A percentile compares a stretch with the other conserved stretches of the same genome.
Conservation (phyloP, 2,888 invertebrate species). For the Heliconius ismenius region DNA sequence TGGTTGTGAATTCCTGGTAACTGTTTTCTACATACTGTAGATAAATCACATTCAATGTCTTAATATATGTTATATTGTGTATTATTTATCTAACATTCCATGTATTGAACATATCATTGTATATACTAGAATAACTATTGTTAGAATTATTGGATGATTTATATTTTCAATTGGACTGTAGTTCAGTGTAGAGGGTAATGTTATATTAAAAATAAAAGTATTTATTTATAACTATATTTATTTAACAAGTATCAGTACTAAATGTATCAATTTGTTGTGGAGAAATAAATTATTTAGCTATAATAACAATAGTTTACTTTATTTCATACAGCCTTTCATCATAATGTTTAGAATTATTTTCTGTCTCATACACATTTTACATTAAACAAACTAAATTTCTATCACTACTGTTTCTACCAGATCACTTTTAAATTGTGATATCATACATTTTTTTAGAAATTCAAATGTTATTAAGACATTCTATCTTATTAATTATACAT, state of each 20-base stretch:
- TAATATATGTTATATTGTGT: slow-evolving; percentile 4
- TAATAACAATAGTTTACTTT: slow-evolving; percentile 1
- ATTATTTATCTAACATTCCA: slow-evolving; percentile 34
- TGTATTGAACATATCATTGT: slow-evolving; percentile 39
- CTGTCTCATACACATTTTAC: neutral
- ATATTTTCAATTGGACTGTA: slow-evolving; percentile 1
- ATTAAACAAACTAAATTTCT: neutral
- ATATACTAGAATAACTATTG: slow-evolving; percentile 33
- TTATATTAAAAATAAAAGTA: slow-evolving; percentile 4
- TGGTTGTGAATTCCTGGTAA: slow-evolving; percentile 44
- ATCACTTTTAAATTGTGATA: neutral
- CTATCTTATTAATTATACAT: neutral
- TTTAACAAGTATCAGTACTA: slow-evolving; percentile 31
- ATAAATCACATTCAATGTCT: neutral
- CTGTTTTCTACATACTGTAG: neutral
- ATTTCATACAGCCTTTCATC: slow-evolving; percentile 1
- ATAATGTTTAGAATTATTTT: neutral
- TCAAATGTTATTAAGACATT: neutral
- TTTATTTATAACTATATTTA: slow-evolving; percentile 20
- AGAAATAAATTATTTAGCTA: slow-evolving; percentile 28
- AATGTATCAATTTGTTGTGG: slow-evolving; percentile 31
- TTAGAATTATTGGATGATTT: neutral
- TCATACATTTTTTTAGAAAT: neutral
- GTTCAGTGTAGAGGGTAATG: neutral
- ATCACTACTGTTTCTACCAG: neutral